These are phyloP conservation scores for Balaeniceps rex DNA, from an alignment of 2,113 vertebrate genomes.

Conservation along the genomic window DNA sequence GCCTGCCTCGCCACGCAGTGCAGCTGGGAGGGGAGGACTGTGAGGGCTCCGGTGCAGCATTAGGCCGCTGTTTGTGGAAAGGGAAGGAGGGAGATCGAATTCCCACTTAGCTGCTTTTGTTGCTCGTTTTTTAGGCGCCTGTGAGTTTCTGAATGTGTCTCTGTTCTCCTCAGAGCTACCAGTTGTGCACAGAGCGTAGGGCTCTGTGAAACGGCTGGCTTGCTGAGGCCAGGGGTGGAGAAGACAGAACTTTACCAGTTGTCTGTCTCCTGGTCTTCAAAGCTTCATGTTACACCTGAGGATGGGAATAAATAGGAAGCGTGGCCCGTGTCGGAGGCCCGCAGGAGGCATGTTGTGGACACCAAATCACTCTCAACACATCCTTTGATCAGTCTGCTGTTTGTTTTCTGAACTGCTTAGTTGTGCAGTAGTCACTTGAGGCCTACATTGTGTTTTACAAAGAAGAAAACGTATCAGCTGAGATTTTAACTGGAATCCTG, in stretches of 20 bases:
- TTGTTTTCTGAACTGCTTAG: neutral
- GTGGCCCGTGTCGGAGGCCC: fast-evolving
- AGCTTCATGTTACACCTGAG: neutral
- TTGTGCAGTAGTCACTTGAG: neutral
- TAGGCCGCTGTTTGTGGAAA: fast-evolving
- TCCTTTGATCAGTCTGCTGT: neutral
- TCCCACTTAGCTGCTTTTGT: neutral
- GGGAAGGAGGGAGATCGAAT: fast-evolving
- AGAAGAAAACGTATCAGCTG: neutral
- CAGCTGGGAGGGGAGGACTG: too few relatives aligned
- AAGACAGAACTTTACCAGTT: neutral
- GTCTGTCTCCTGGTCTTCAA: neutral
- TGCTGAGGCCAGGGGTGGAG: fast-evolving
- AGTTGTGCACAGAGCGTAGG: fast-evolving
- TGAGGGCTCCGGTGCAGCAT: too few relatives aligned
- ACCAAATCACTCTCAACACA: neutral
- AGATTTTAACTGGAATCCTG: neutral
- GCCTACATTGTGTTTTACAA: neutral
- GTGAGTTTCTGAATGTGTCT: neutral
- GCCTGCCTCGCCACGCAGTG: too few relatives aligned
- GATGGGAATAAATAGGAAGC: neutral
- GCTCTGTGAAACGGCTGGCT: neutral
- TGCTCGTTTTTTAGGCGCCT: fast-evolving
- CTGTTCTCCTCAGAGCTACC: fast-evolving
- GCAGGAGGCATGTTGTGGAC: neutral